Evolutionary conservation across 2,888 invertebrate genomes (phyloP).

Genomic region (Ophion ventricosus): DNA sequence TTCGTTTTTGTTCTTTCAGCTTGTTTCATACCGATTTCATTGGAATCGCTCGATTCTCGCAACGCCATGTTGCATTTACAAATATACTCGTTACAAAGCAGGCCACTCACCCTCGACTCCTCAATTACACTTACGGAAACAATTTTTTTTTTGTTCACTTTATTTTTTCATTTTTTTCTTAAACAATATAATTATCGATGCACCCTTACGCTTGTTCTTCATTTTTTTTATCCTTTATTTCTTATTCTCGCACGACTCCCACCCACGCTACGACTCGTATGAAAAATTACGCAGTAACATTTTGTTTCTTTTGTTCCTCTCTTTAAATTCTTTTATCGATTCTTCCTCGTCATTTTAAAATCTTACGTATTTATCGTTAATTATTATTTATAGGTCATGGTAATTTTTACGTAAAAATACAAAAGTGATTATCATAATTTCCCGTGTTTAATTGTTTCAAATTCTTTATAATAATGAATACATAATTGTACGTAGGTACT

Average conservation of each 20-base stretch:
- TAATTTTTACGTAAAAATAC: slow-evolving; percentile 74
- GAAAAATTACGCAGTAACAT: slow-evolving; percentile 77
- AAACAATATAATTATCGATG: slow-evolving; percentile 65
- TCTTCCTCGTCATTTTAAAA: slow-evolving; percentile 60
- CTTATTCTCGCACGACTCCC: slow-evolving; percentile 60
- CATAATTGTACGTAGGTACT: slow-evolving; percentile 64
- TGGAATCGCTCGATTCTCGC: slow-evolving; percentile 53
- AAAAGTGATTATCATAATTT: slow-evolving; percentile 78
- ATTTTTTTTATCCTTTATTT: slow-evolving; percentile 41
- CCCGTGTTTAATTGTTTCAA: slow-evolving; percentile 70
- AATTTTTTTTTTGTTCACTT: slow-evolving; percentile 41
- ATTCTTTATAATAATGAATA: slow-evolving; percentile 62
- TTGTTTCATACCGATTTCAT: slow-evolving; percentile 30
- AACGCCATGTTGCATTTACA: slow-evolving; percentile 55
- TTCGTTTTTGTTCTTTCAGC: slow-evolving; percentile 15
- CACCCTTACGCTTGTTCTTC: slow-evolving; percentile 47
- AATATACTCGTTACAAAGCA: slow-evolving; percentile 65
- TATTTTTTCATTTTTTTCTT: slow-evolving; percentile 45
- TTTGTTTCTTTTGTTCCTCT: slow-evolving; percentile 56
- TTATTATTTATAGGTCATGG: slow-evolving; percentile 69
- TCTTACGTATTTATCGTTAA: slow-evolving; percentile 69
- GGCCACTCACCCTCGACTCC: slow-evolving; percentile 62
- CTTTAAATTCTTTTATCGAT: slow-evolving; percentile 67
- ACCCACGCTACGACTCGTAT: slow-evolving; percentile 72
- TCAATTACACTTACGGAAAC: slow-evolving; percentile 51